Evolutionary conservation across 2,797 vertebrate genomes (phyloP).

Genomic region (Otolemur crassicaudatus): DNA sequence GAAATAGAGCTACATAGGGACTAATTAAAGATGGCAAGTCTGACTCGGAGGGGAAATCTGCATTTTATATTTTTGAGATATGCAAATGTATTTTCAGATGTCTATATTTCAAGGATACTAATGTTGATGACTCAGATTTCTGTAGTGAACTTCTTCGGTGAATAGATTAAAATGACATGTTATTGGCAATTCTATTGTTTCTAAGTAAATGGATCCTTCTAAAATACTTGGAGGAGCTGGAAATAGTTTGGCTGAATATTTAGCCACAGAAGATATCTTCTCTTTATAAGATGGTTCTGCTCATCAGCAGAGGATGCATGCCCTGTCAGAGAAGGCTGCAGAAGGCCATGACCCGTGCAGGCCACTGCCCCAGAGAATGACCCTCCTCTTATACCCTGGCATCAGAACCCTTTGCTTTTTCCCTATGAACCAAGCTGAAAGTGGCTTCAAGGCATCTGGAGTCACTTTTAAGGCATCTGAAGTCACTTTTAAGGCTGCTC

Average conservation of each 20-base stretch:
- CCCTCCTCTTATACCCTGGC: too few species aligned
- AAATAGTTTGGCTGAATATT: background rate
- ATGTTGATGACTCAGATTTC: background rate
- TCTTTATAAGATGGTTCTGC: background rate
- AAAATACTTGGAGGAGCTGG: background rate
- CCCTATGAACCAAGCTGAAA: background rate
- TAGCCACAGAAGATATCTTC: background rate
- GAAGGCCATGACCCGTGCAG: accelerated
- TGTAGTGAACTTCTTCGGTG: background rate
- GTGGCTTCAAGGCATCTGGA: background rate
- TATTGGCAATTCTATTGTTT: background rate
- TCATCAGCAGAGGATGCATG: background rate
- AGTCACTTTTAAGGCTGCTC: background rate
- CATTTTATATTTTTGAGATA: background rate
- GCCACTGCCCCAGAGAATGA: background rate
- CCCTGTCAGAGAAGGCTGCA: accelerated
- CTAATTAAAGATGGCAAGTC: background rate
- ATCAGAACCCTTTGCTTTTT: background rate
- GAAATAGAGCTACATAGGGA: background rate
- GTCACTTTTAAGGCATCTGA: background rate
- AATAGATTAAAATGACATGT: background rate
- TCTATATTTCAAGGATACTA: background rate
- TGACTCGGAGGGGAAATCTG: background rate
- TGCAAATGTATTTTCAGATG: background rate
- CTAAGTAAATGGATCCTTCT: background rate